Evolutionary conservation across 2,797 vertebrate species (phyloP), one percentile per base, ranked within the genome.

Genomic region (Siniperca scherzeri): DNA sequence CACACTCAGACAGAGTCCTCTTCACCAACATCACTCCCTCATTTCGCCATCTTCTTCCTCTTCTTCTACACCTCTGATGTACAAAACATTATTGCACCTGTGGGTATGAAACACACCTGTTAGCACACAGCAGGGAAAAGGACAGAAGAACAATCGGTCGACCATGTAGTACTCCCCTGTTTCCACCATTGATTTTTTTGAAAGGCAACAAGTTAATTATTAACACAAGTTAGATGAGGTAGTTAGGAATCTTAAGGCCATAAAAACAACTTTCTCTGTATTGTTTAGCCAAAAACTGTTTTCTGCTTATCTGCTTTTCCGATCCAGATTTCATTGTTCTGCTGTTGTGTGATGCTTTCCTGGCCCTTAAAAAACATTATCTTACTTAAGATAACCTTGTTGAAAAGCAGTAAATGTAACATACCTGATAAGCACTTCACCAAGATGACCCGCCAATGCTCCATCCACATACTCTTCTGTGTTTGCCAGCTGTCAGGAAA

Each of bases 41-140:
- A 99, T 99, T 92, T 99, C 98, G 82, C 98, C 98, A 65, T 99
- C 99, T 94, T 99, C 99, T 88, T 99, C 98, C 70, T 99, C 99
- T 87, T 99, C 98, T 95, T 99, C 99, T 77, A 99, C 98, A 33
- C 99, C 98, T 94, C 98, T 95, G 94, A 99, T 99, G 96, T 99
- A 99, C 92, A 99, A 94, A 80, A 99, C 98, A 71, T 99, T 99
- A 95, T 99, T 99, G 93, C 98, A 99, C 88, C 98, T 99, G 96
- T 33, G 89, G 90, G 38, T 4, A 60, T 1, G 3, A 70, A 90
- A 87, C 62, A 80, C 30, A 62, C 1, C 38, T 14, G 25, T 85
- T 21, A 89, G 36, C 9, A 25, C 25, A 40, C 4, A 5, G 12
- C 38, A 3, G 36, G 17, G 2, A 0, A 27, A 33, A 42, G 59